Base-by-base conservation (phyloP, 2,113 vertebrate species). In the Perccottus glenii region DNA sequence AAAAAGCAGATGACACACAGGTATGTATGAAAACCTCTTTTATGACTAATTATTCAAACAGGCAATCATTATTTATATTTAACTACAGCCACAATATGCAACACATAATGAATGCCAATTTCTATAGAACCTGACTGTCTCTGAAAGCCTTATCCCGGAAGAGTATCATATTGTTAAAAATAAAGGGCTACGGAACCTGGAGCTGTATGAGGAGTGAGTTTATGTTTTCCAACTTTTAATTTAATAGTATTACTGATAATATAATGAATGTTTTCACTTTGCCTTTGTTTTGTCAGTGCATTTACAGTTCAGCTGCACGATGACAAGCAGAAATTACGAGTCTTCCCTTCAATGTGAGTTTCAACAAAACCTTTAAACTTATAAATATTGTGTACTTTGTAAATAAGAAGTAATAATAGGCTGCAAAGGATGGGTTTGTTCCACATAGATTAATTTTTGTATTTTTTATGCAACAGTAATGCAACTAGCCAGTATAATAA, bases 261-360 rank as follows among this genome's bases (percentile, higher is more conserved):
- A 43, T 43, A 6, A 43, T 43, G 3, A 9, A 32, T 67, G 32
- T 27, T 42, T 5, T 16, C 9, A 2, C 14, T 33, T 67, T 75
- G 73, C 36, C 11, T 73, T 42, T 44, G 66, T 78, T 16, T 4
- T 67, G 19, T 52, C 82, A 96, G 95, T 80, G 95, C 96, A 46
- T 97, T 95, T 40, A 96, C 95, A 48, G 93, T 94, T 9, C 85
- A 95, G 51, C 90, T 96, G n/a, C 88, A 93, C 67, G 95, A 98
- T 45, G 87, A 88, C 5, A 88, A 96, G 65, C 92, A 94, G 65
- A 93, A 88, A 40, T 84, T 96, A 0, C 73, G 86, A 15, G 81
- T 93, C 11, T 96, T 96, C 67, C 96, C 95, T 51, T 96, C 95
- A 52, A 82, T 95, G 95, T 96, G 82, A 93, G 94, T 93, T 55